A percentile compares a stretch with the other conserved stretches of the same genome.
phyloP scores from a whole-genome alignment of 2,888 invertebrate genomes.

The Xylophagus ater region DNA sequence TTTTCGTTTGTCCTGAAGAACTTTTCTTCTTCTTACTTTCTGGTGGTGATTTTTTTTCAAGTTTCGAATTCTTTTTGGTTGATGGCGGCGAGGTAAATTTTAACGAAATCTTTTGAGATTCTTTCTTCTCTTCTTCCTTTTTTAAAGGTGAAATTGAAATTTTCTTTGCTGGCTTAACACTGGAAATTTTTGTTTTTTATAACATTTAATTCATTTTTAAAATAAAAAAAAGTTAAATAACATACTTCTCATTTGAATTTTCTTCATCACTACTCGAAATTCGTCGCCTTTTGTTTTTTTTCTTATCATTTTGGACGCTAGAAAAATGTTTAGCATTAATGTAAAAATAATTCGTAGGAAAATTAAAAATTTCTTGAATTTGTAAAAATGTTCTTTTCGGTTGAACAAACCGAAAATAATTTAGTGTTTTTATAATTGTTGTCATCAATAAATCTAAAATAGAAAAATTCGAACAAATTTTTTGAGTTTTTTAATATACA shows the following conservation, averaged over 20 bases:
- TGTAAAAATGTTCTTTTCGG: too few species aligned
- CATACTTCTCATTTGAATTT: conserved; percentile 19
- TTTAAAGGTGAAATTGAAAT: conserved; percentile 4
- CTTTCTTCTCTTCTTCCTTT: neutral
- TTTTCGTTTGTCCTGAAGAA: neutral
- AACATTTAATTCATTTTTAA: neutral
- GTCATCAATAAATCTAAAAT: too few species aligned
- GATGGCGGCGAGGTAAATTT: too few species aligned
- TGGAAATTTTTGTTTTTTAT: neutral
- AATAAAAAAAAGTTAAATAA: neutral
- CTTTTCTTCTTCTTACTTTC: conserved; percentile 8
- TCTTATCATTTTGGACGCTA: conserved; percentile 6
- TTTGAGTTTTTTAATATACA: too few species aligned
- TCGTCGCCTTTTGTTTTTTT: conserved; percentile 20
- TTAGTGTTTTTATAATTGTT: too few species aligned
- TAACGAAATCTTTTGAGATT: too few species aligned
- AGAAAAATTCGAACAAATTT: too few species aligned
- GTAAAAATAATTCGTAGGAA: too few species aligned
- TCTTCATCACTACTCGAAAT: conserved; percentile 35
- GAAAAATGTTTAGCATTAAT: too few species aligned
- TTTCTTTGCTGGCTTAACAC: conserved; percentile 16
- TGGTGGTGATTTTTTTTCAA: conserved; percentile 9
- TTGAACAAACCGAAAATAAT: too few species aligned
- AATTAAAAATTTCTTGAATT: too few species aligned
- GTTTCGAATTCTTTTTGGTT: neutral